Percentiles rank a stretch among this genome's conserved stretches.
Conservation (phyloP, 2,797 vertebrate species). For the Tangara arthus region DNA sequence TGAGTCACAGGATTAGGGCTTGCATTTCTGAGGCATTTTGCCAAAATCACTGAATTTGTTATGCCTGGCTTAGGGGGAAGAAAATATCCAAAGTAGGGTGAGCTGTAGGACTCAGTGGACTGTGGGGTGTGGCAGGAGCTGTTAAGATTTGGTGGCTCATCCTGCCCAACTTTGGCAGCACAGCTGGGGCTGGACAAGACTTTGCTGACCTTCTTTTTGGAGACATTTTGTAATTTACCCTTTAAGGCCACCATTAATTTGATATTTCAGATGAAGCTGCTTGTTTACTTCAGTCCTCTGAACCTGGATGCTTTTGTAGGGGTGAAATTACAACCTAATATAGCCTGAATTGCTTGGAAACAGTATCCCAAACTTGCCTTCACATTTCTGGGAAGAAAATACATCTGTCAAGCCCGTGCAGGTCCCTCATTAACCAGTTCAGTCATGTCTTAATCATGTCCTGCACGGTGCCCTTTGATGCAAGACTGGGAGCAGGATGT, state of each 20-base stretch:
- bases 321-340: neutral
- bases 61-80: neutral
- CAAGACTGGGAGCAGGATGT: neutral
- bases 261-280: neutral
- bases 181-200: neutral
- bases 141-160: neutral
- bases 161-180: neutral
- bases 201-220: neutral
- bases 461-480: neutral
- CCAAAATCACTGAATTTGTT: conserved; percentile 20
- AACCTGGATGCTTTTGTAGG: neutral
- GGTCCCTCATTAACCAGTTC: neutral
- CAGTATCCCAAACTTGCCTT: neutral
- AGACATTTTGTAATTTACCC: neutral
- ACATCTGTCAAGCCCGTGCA: neutral
- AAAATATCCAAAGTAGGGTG: neutral
- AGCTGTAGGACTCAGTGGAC: neutral
- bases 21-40: conserved; percentile 4
- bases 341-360: neutral
- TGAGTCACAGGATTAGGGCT: conserved; percentile 47
- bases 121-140: neutral
- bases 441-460: neutral
- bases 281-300: neutral
- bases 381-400: neutral
- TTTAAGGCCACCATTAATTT: neutral